phyloP scores from a whole-genome alignment of 2,888 invertebrate species.

The Cylloceria caligata region DNA sequence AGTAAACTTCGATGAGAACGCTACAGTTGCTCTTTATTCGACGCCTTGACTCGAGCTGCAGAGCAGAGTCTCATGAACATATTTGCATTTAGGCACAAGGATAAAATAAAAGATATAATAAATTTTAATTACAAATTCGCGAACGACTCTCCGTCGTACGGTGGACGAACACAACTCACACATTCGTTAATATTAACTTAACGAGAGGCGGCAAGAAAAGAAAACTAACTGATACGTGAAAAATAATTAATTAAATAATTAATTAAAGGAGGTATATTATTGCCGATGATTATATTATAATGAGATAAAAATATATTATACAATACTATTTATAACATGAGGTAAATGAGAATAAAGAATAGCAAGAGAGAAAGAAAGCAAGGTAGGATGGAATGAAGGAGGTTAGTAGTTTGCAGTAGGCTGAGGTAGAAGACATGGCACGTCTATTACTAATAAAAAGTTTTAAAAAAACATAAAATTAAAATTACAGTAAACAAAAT shows the following conservation, averaged over 20 bases:
- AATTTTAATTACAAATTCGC: constrained; percentile 27
- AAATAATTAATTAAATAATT: constrained; percentile 66
- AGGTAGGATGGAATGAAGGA: constrained; percentile 50
- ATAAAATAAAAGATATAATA: constrained; percentile 8
- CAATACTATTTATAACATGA: constrained; percentile 81
- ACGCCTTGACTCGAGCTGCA: constrained; percentile 62
- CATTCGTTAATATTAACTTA: constrained; percentile 38
- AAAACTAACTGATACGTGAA: constrained; percentile 52
- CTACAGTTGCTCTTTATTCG: constrained; percentile 72
- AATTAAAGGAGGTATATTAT: constrained; percentile 79
- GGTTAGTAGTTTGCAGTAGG: constrained; percentile 82
- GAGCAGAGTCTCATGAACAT: constrained; percentile 49
- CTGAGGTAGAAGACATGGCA: constrained; percentile 82
- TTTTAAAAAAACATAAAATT: constrained; percentile 46
- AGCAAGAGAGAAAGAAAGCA: constrained; percentile 42
- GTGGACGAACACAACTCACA: constrained; percentile 15
- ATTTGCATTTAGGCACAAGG: constrained; percentile 48
- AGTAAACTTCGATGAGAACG: constrained; percentile 54
- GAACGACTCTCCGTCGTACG: constrained; percentile 33
- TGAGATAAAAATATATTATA: constrained; percentile 80
- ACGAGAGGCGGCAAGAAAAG: constrained; percentile 16
- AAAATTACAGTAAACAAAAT: constrained; percentile 69
- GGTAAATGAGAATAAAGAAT: constrained; percentile 64
- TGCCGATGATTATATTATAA: constrained; percentile 80
- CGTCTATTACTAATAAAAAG: constrained; percentile 81